Evolutionary conservation across 2,888 invertebrate genomes (phyloP), one percentile per base, ranked within the genome.

Genomic region (Sepiola atlantica): DNA sequence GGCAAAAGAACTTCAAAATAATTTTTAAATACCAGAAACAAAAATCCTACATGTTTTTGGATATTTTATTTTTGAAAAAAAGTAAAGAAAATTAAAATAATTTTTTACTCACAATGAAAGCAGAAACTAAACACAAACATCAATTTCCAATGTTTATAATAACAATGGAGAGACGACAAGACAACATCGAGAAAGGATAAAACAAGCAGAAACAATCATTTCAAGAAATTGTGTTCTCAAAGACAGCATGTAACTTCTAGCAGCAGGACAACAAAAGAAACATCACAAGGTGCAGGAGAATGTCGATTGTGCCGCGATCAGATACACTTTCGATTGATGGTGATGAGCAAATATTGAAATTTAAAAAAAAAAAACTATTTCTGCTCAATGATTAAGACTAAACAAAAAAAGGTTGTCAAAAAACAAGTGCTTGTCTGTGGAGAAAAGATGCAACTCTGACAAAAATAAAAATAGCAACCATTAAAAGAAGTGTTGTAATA

Each of bases 211-310:
- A 77, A 77, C 77, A 77, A 77, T 77, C 12, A 77, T 77, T 77
- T 77, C 77, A 77, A 77, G n/a, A 77, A 77, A 77, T 77, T 77
- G 77, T 77, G 77, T 77, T 77, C 77, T 77, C 77, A 77, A 77
- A 77, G 77, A 77, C n/a, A 77, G 77, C 77, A 77, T 77, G 77
- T 77, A 77, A 77, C n/a, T 77, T 77, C 77, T 77, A 77, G 77
- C 77, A 77, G n/a, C 77, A 77, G 32, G 77, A 77, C 77, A 77
- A 77, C 77, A 77, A 77, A n/a, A 77, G 0, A 77, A 77, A 77
- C 77, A 77, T 77, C n/a, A 77, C 77, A 61, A 21, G 2, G 61
- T 61, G 28, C 12, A 61, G 61, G 28, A 61, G 45, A 45, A 45
- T 4, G 45, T 45, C 8, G 45, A 28, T 61, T 28, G 28, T 61